Percentiles rank a stretch among this genome's conserved stretches.
phyloP scores from a whole-genome alignment of 2,113 vertebrate species.

The Python bivittatus region DNA sequence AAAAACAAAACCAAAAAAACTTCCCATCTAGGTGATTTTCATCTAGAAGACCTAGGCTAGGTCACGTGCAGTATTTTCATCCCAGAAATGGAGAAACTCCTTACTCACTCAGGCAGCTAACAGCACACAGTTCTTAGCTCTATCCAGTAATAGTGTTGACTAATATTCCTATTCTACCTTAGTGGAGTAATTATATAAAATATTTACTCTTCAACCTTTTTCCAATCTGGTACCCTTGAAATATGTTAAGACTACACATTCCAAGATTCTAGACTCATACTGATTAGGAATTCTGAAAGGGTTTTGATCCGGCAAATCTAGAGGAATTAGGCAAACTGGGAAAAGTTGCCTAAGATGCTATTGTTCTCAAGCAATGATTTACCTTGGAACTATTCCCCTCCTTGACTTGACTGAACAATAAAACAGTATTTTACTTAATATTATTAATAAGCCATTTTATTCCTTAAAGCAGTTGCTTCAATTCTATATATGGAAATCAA shows the following conservation, averaged over 20 bases:
- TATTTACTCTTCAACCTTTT: not conserved
- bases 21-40: not conserved
- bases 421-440: slow-evolving; percentile 52
- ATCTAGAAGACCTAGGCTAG: not conserved
- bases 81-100: not conserved
- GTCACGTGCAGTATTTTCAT: not conserved
- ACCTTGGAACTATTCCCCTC: slow-evolving; percentile 37
- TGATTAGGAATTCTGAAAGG: too few relatives aligned
- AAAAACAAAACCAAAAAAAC: not conserved
- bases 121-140: not conserved
- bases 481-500: slow-evolving; percentile 51
- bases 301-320: too few relatives aligned
- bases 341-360: not conserved
- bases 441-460: slow-evolving; percentile 61
- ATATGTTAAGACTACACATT: too few relatives aligned
- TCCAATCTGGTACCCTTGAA: too few relatives aligned
- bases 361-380: slow-evolving; percentile 3
- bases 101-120: not conserved
- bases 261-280: too few relatives aligned
- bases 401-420: slow-evolving; percentile 21
- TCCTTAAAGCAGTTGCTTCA: slow-evolving; percentile 54
- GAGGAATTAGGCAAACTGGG: too few relatives aligned
- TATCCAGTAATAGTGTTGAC: not conserved
- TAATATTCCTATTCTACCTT: too few relatives aligned
- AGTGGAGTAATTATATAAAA: not conserved